Evolutionary conservation across 1,140 invertebrate genomes (phyloP).

Genomic region (Cylas formicarius): DNA sequence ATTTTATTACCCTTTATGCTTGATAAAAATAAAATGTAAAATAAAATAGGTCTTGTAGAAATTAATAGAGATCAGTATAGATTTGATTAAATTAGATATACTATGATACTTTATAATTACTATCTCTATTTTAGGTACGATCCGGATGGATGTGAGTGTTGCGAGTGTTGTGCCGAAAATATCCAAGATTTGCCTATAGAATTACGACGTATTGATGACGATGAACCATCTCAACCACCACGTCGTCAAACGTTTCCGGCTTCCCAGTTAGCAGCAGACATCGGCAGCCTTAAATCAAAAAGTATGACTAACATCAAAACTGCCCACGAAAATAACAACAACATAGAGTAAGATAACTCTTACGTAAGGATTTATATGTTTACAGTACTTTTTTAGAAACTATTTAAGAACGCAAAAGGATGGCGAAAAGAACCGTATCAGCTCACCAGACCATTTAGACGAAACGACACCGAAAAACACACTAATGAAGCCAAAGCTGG

Average conservation of each 20-base stretch:
- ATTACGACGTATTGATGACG: constrained; percentile 74
- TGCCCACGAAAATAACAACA: constrained; percentile 53
- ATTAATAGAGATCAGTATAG: too few species aligned
- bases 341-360: background rate
- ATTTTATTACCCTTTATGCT: too few species aligned
- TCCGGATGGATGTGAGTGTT: constrained; percentile 50
- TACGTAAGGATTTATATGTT: too few species aligned
- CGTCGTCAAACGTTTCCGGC: constrained; percentile 48
- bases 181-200: constrained; percentile 80
- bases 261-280: constrained; percentile 44
- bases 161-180: constrained; percentile 54
- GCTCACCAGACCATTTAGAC: too few species aligned
- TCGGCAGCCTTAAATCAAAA: constrained; percentile 59
- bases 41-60: too few species aligned
- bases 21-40: too few species aligned
- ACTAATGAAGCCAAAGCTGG: constrained; percentile 55
- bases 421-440: too few species aligned
- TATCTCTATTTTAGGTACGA: constrained; percentile 39
- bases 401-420: too few species aligned
- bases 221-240: constrained; percentile 45
- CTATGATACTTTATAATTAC: too few species aligned
- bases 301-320: constrained; percentile 75
- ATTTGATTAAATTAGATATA: too few species aligned
- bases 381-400: too few species aligned
- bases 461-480: constrained; percentile 28